Percentiles rank a stretch among this genome's conserved stretches.
phyloP scores from a whole-genome alignment of 2,113 vertebrate species.

The Psettodes erumei region DNA sequence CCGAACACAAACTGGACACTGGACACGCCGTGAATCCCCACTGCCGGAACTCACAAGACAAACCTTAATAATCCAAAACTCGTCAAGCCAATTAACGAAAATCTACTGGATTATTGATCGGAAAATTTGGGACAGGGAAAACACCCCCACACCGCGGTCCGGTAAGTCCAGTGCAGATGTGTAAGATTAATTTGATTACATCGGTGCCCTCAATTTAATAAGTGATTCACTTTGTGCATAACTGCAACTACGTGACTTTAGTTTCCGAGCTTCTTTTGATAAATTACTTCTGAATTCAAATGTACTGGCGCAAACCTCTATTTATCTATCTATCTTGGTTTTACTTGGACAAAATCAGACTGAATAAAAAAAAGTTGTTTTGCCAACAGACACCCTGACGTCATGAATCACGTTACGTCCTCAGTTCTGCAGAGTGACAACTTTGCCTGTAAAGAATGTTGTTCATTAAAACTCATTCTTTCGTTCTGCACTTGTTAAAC shows the following conservation, averaged over 20 bases:
- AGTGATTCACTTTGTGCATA: neutral
- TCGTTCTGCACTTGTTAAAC: neutral
- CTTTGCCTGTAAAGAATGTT: no score
- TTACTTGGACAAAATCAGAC: neutral
- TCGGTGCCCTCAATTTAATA: neutral
- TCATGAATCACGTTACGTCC: no score
- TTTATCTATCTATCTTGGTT: neutral
- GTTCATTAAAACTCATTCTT: neutral
- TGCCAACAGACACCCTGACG: no score
- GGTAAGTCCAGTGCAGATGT: constrained; percentile 26
- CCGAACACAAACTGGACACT: neutral
- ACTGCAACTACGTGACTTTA: neutral
- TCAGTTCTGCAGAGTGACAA: no score
- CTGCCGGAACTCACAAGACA: neutral
- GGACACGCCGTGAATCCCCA: constrained; percentile 1
- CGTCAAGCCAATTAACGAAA: neutral
- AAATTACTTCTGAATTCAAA: neutral
- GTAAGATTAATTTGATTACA: neutral
- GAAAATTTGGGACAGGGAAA: constrained; percentile 1
- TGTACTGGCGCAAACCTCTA: neutral
- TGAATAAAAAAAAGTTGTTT: no score
- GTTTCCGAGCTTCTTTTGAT: neutral
- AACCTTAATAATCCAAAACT: neutral
- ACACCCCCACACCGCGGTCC: neutral
- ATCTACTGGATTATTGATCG: constrained; percentile 47